Conservation (phyloP, 2,797 vertebrate species). For the Allobates femoralis region DNA sequence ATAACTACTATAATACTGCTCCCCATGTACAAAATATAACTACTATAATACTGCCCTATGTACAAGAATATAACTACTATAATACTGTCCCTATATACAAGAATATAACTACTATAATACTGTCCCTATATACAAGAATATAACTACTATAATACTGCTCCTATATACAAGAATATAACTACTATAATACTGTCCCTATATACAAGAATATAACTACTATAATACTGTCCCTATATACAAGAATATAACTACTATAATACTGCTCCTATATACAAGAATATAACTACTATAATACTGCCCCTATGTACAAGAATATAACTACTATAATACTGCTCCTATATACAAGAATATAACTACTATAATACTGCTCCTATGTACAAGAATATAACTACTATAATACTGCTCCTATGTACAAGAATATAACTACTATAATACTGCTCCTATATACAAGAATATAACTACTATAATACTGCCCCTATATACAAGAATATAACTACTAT, state of each 20-base stretch:
- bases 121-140: too few relatives aligned
- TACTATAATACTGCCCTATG: not conserved
- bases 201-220: conserved; percentile 9
- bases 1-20: conserved; percentile 8
- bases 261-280: not conserved
- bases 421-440: not conserved
- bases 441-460: conserved; percentile 7
- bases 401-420: not conserved
- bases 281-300: conserved; percentile 8
- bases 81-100: too few relatives aligned
- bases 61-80: conserved; percentile 4
- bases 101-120: too few relatives aligned
- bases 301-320: not conserved
- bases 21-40: not conserved
- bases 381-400: not conserved
- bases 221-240: conserved; percentile 1
- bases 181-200: too few relatives aligned
- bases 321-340: not conserved
- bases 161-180: not conserved
- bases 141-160: too few relatives aligned
- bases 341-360: conserved; percentile 10
- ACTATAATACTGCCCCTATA: conserved; percentile 11
- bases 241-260: conserved; percentile 1
- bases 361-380: not conserved
- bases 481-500: conserved; percentile 11